Conservation (phyloP, 2,113 vertebrate genomes). For the Cyanistes caeruleus region DNA sequence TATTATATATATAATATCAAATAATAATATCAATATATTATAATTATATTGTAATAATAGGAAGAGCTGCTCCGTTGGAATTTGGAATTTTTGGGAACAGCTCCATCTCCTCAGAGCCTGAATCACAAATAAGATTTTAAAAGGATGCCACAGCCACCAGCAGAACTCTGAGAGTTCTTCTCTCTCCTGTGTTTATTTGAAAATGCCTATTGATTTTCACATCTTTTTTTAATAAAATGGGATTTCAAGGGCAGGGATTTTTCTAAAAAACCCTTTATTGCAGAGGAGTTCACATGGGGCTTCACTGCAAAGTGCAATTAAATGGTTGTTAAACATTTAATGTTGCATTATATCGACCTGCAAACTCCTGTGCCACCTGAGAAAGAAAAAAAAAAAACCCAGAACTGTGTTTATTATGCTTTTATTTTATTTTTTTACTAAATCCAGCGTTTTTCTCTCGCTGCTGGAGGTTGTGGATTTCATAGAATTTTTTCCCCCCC, state of each 20-base stretch:
- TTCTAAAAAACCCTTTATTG: not conserved
- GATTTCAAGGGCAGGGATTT: not conserved
- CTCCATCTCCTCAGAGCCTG: not conserved
- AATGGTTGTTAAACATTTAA: not conserved
- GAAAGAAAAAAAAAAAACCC: not conserved
- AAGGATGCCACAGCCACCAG: not conserved
- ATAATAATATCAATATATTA: too few species aligned
- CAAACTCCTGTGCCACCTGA: not conserved
- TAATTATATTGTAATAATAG: not conserved
- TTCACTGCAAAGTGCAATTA: not conserved
- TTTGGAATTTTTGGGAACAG: not conserved
- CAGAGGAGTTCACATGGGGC: not conserved
- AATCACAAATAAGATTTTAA: not conserved
- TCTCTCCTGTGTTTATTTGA: not conserved
- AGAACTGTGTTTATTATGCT: not conserved
- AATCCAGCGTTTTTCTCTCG: not conserved
- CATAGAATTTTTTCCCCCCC: not conserved
- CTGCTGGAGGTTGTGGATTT: not conserved
- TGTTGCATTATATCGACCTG: not conserved
- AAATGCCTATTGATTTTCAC: conserved; percentile 26
- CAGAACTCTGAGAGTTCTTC: not conserved
- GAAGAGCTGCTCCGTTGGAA: not conserved
- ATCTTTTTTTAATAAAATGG: not conserved
- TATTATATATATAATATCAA: too few species aligned
- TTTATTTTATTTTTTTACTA: too few species aligned